Evolutionary conservation across 2,113 vertebrate species (phyloP), one percentile per base, ranked within the genome.

Genomic region (Macaca mulatta): DNA sequence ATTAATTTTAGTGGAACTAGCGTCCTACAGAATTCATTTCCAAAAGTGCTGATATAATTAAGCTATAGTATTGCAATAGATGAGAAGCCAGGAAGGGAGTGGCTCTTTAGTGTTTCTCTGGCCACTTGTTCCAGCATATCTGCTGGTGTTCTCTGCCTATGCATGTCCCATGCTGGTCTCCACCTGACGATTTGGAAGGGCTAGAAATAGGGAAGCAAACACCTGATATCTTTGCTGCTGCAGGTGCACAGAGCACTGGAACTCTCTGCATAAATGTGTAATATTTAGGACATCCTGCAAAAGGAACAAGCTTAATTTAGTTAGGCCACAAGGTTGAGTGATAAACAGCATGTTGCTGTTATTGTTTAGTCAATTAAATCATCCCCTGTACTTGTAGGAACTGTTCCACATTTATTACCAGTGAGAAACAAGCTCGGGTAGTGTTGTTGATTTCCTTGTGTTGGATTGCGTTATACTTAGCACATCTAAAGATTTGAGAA

Each of bases 381-480:
- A 78, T 69, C 43, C 16, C n/a, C 27, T 89, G 92, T 78, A 45
- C 84, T 50, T 12, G 20, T 16, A 82, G 64, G 80, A 95, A 40
- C 83, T 75, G 18, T 94, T 98, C 97, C 67, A 61, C 91, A 92
- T 88, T 94, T 90, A 89, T 70, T 95, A 91, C 74, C 75, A 67
- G 74, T 74, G 78, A 59, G 11, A 93, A 55, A 87, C 83, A 72
- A 17, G 4, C 48, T 94, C 67, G 97, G 97, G 61, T 92, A 89
- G 50, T 50, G 17, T 9, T 75, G 16, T 52, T 93, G 57, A 69
- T 95, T 97, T 97, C 91, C 93, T 97, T 98, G 87, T 72, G 92
- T 97, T 81, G 32, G 77, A 95, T 57, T 95, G 55, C 95, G 93
- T 98, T 97, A 91, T 82, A 89, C 97, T 98, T 98, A 98, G 97